phyloP scores from a whole-genome alignment of 1,140 invertebrate genomes.

The Lordiphosa clarofinis region DNA sequence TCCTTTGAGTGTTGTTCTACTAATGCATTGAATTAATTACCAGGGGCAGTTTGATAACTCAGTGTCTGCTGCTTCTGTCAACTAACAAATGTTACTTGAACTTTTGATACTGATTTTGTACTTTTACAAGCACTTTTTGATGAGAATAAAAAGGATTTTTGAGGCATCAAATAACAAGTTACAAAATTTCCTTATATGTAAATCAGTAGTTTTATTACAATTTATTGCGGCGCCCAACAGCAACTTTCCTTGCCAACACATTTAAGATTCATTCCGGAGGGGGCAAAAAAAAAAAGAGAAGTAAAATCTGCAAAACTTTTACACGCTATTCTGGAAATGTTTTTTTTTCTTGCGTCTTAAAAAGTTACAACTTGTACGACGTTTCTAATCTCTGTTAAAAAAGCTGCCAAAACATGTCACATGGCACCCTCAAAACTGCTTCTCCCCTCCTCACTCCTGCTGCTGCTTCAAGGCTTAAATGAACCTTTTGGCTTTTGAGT shows the following conservation, averaged over 20 bases:
- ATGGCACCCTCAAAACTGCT: slow-evolving; percentile 14
- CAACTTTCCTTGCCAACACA: slow-evolving; percentile 3
- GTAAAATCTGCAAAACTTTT: slow-evolving; percentile 1
- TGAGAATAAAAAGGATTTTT: too few species aligned
- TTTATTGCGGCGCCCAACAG: not conserved
- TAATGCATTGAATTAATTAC: too few species aligned
- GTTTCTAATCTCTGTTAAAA: slow-evolving; percentile 68
- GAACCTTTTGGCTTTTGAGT: slow-evolving; percentile 54
- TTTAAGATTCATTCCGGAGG: slow-evolving; percentile 9
- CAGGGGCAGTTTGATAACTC: too few species aligned
- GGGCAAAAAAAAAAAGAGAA: not conserved
- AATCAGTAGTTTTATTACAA: too few species aligned
- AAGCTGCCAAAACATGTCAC: slow-evolving; percentile 75
- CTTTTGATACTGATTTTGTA: too few species aligned
- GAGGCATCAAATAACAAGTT: too few species aligned
- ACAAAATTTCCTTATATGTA: too few species aligned
- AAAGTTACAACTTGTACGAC: slow-evolving; percentile 72
- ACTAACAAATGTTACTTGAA: too few species aligned
- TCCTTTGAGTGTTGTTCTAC: too few species aligned
- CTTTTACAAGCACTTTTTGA: too few species aligned
- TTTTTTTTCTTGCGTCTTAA: slow-evolving; percentile 35
- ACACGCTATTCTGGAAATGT: slow-evolving; percentile 32
- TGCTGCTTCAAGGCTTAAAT: slow-evolving; percentile 12
- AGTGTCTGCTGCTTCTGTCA: too few species aligned
- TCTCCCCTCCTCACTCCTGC: not conserved